Percentiles rank a stretch among this genome's conserved stretches.
These are phyloP conservation scores for Euwallacea fornicatus DNA, from an alignment of 1,140 invertebrate species.

Conservation along the genomic window DNA sequence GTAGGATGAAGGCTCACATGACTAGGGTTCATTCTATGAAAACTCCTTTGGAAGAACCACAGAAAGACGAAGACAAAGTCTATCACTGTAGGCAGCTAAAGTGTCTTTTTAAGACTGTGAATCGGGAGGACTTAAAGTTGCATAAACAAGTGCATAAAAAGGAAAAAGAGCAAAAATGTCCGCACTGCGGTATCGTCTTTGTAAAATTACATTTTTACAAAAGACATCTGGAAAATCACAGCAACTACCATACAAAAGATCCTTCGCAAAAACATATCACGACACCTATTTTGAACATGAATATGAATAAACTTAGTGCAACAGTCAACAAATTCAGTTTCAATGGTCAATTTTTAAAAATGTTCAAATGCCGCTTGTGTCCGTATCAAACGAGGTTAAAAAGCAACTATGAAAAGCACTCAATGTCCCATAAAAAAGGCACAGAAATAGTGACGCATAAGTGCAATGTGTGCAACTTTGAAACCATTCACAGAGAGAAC, in stretches of 20 bases:
- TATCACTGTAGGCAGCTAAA: slow-evolving; percentile 4
- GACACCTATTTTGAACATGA: neutral
- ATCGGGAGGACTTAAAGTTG: neutral
- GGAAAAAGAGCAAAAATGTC: slow-evolving; percentile 10
- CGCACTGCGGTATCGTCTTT: slow-evolving; percentile 4
- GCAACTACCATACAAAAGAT: neutral
- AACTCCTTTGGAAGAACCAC: neutral
- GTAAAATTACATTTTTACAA: slow-evolving; percentile 14
- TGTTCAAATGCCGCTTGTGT: slow-evolving; percentile 31
- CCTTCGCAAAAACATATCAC: neutral
- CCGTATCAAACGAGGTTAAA: slow-evolving; percentile 33
- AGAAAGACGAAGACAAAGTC: neutral
- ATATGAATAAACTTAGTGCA: neutral
- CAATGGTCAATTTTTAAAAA: slow-evolving; percentile 28
- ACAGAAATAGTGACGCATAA: slow-evolving; percentile 20
- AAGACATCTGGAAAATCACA: slow-evolving; percentile 20
- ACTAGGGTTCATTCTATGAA: slow-evolving; percentile 5
- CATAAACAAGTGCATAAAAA: slow-evolving; percentile 21
- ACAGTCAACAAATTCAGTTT: slow-evolving; percentile 9
- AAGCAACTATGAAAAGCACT: slow-evolving; percentile 21
- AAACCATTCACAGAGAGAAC: slow-evolving; percentile 34
- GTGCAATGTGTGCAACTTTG: slow-evolving; percentile 27
- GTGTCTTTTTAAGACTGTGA: slow-evolving; percentile 11
- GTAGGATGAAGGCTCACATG: slow-evolving; percentile 28
- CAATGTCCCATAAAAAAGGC: slow-evolving; percentile 4